Base-by-base conservation (phyloP, 2,888 invertebrate genomes). In the Eulithis testata region DNA sequence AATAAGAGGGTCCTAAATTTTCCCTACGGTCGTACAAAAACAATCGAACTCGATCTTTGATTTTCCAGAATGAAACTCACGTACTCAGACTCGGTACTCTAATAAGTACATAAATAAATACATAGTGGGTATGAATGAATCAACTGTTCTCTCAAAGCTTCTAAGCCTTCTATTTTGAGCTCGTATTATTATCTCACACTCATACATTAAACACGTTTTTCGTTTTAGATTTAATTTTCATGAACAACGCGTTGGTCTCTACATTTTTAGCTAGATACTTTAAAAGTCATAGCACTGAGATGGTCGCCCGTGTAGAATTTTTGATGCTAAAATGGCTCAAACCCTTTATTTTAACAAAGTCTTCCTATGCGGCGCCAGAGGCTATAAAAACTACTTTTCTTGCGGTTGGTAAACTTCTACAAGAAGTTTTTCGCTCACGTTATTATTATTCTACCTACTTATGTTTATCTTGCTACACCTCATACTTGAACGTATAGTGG, bases 211-310 rank as follows among this genome's bases (percentile, higher is more conserved):
- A 49, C 52, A 60, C 36, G 60, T 53, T 53, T 53, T 60, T 60
- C n/a, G 60, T 60, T 53, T 60, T 60, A 60, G 37, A 60, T 60
- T 47, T 37, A 60, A 60, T 21, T 21, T 21, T 21, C 21, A 21
- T 45, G 14, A 53, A 53, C 4, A 37, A 37, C 37, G 1, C 44
- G 6, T 37, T 52, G 12, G 6, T 11, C n/a, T 37, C 27, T n/a
- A 14, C 14, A 49, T 57, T 57, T 21, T 7, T 11, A 50, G 40
- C 12, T 59, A 21, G 21, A 21, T 21, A 43, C 43, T 59, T 40
- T 27, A 27, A 43, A 59, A 59, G 40, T 27, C 27, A 50, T 58
- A 58, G 40, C 27, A 43, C 8, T 43, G 43, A 51, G 11, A 57
- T 14, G 12, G 58, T 51, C 27, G 11, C 50, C 31, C 8, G n/a